These are phyloP conservation scores for Cepphus grylle DNA, from an alignment of 2,113 vertebrate species.

Conservation along the genomic window DNA sequence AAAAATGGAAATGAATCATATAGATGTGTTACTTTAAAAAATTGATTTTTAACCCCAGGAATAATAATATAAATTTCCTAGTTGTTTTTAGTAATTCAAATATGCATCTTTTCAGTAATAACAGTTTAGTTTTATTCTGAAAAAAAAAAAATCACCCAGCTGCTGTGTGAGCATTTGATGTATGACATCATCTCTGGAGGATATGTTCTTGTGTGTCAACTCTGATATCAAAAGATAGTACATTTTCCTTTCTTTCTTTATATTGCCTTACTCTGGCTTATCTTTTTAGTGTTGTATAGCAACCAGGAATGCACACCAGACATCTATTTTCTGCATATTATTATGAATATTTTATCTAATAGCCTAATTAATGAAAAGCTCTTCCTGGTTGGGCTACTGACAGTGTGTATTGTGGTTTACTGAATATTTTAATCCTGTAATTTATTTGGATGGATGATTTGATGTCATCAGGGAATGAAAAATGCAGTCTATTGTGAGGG, in stretches of 20 bases:
- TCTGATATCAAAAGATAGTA: neutral
- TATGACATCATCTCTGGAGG: neutral
- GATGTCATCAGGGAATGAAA: neutral
- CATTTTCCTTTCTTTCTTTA: neutral
- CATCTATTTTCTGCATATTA: neutral
- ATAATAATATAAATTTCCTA: neutral
- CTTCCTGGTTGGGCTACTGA: neutral
- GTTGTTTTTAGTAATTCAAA: neutral
- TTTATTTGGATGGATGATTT: neutral
- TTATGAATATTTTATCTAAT: neutral
- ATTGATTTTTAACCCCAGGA: neutral
- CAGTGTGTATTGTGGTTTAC: neutral
- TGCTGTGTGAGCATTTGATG: neutral
- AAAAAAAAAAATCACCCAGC: neutral
- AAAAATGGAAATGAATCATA: neutral
- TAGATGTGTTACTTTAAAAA: neutral
- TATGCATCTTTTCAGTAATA: neutral
- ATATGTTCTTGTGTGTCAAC: neutral
- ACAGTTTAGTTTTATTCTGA: neutral
- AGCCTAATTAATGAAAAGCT: neutral
- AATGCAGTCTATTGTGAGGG: neutral
- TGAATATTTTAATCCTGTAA: neutral
- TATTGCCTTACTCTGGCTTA: neutral
- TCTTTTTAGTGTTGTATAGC: neutral
- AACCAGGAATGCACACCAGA: neutral